Evolutionary conservation across 2,113 vertebrate genomes (phyloP).

Genomic region (Ceyx melanurus): DNA sequence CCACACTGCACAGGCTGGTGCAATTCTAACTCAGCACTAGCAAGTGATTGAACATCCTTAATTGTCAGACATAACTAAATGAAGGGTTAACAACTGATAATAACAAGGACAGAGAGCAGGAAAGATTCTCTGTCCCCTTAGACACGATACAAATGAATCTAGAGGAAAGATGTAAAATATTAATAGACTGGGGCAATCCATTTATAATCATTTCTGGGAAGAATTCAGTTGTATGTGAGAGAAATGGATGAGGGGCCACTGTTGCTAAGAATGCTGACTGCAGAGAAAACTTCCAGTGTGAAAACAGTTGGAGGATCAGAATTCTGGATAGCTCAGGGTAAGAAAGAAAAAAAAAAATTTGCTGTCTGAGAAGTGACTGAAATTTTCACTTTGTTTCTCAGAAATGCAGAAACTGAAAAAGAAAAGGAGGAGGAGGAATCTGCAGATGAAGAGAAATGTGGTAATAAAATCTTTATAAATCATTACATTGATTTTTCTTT

Average conservation of each 20-base stretch:
- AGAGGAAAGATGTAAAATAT: background rate
- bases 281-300: background rate
- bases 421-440: constrained; percentile 38
- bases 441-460: constrained; percentile 57
- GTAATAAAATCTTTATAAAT: constrained; percentile 46
- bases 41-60: background rate
- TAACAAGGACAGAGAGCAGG: background rate
- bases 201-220: background rate
- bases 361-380: background rate
- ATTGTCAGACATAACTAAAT: background rate
- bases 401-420: constrained; percentile 40
- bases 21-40: background rate
- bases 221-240: background rate
- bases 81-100: background rate
- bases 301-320: background rate
- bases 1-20: background rate
- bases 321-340: background rate
- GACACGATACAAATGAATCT: background rate
- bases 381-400: background rate
- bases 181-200: background rate
- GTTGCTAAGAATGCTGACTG: background rate
- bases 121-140: background rate
- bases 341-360: background rate
- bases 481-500: rapidly evolving
- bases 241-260: background rate